These are phyloP conservation scores for Brachyptera putata DNA, from an alignment of 2,888 invertebrate genomes.

Conservation along the genomic window DNA sequence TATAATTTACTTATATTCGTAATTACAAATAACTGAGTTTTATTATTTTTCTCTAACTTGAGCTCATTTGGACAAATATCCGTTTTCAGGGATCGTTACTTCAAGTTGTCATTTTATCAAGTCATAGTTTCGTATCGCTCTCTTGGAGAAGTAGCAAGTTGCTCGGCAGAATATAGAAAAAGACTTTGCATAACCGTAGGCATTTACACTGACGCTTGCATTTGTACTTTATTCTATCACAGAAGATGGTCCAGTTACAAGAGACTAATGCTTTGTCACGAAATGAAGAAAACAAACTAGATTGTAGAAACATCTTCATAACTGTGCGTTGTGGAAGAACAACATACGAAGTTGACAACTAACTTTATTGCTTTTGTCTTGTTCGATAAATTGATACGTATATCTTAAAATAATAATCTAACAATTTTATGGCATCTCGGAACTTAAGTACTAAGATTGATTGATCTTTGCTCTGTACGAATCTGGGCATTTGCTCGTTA, in stretches of 20 bases:
- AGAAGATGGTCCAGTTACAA: neutral
- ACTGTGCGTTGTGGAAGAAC: neutral
- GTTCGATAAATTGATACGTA: neutral
- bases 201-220: neutral
- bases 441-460: neutral
- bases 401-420: neutral
- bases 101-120: no score
- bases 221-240: slow-evolving; percentile 1
- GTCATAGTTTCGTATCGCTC: no score
- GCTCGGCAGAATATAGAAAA: neutral
- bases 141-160: neutral
- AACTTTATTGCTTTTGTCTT: no score
- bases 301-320: neutral
- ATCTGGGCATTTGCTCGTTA: neutral
- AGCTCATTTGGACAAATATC: no score
- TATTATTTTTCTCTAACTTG: no score
- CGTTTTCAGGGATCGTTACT: no score
- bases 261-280: neutral
- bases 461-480: neutral
- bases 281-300: no score
- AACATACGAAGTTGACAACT: neutral
- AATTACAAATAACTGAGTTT: neutral
- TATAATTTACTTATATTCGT: neutral
- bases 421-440: slow-evolving; percentile 2
- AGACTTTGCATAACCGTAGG: no score